Evolutionary conservation across 2,888 invertebrate species (phyloP), one percentile per base, ranked within the genome.

Genomic region (Drosophila colorata): DNA sequence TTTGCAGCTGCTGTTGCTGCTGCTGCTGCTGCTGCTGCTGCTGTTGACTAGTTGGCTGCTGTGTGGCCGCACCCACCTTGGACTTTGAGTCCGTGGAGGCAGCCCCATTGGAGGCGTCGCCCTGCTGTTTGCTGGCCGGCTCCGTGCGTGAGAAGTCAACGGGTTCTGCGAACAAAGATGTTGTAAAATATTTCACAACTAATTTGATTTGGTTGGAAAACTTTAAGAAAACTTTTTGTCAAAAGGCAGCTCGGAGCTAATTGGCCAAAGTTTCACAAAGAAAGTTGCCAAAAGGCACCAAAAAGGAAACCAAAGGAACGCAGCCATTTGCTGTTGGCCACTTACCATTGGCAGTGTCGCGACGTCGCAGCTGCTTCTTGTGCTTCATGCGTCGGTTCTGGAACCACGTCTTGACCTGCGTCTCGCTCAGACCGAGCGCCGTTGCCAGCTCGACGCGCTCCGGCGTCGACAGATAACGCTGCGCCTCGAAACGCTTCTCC

Each of bases 361-460:
- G 82, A 57, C 92, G 80, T 40, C 92, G 75, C 92, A 97, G 93
- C 90, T 97, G 97, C 89, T 98, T 98, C 94, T 98, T 98, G 92
- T 98, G 97, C 91, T 98, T 98, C 99, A 99, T 99, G 82, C 99
- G 93, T 25, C 98, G 93, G 93, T 99, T 99, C 93, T 99, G 98
- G 93, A 99, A 98, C 98, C 98, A 98, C 68, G 98, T 99, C 93
- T 98, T 98, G 74, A 98, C 97, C 94, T 98, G 95, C 0, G 99
- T 99, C 93, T 99, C 99, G 13, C 98, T 98, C 16, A 99, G 94
- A 91, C 96, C 98, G 49, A 99, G 94, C 0, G 98, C 97, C 0
- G 96, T 96, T 0, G 99, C 99, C 61, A 99, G 93, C 91, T 99
- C 99, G 11, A 99, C 98, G 6, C 99, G 93, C 92, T 99, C 99